Evolutionary conservation across 2,113 vertebrate genomes (phyloP), one percentile per base, ranked within the genome.

Genomic region (Petrocephalus microphthalmus): DNA sequence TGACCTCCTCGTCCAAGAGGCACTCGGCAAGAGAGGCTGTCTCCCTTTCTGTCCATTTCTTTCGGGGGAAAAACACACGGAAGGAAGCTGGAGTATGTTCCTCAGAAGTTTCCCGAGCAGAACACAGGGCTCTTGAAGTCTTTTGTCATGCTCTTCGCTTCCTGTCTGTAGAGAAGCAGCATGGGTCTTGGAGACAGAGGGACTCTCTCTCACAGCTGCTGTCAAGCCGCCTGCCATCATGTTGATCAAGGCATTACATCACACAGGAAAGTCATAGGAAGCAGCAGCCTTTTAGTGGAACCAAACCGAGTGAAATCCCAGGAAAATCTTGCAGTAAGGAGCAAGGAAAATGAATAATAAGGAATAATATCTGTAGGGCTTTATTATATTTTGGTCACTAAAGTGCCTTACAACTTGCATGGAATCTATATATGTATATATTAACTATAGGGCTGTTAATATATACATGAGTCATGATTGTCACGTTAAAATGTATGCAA

Each of bases 131-230:
- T 49, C 81, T 83, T 83, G 45, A 78, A 78, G 81, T 83, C 81
- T 83, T 83, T 49, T 83, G 81, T 83, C 20, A 22, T 83, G 81
- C 45, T 83, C 81, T 83, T 3, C 10, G 0, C 56, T 6, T 6
- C 2, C 0, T 56, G 20, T 88, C 74, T 89, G 45, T 85, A 67
- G 71, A 33, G 89, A 49, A 83, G 85, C 71, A 81, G 47, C 56
- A 19, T 84, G 83, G 53, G n/a, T 89, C 45, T 53, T 42, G 71
- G 17, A 78, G 37, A 78, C 33, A 42, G 71, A 78, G 33, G 71
- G 71, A 37, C 71, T 42, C 15, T 78, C 71, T 78, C 71, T 3
- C 33, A 19, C 29, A 78, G 71, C 33, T 78, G 71, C 71, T 78
- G 71, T 78, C 71, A 42, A 78, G 71, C 33, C 37, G 33, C 15